These are phyloP conservation scores for Eleginops maclovinus DNA, from an alignment of 2,113 vertebrate genomes.

Conservation along the genomic window DNA sequence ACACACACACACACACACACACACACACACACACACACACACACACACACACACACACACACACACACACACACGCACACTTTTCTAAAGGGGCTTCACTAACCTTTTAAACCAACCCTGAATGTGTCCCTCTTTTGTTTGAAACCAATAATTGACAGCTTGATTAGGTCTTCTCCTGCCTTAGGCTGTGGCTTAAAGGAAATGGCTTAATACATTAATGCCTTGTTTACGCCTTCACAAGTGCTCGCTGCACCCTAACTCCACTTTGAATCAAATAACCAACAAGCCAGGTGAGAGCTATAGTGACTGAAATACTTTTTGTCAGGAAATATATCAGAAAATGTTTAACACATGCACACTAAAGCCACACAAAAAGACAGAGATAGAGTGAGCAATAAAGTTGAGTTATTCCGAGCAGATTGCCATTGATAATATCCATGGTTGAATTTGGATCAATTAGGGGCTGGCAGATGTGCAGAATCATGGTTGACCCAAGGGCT, in stretches of 20 bases:
- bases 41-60: too few relatives aligned
- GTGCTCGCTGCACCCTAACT: constrained; percentile 15
- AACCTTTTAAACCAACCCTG: constrained; percentile 72
- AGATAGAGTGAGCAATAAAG: constrained; percentile 64
- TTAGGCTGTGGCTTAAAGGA: constrained; percentile 45
- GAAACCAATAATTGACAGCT: constrained; percentile 69
- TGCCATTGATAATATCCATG: constrained; percentile 86
- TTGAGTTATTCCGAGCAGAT: constrained; percentile 76
- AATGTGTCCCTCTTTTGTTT: constrained; percentile 64
- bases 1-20: too few relatives aligned
- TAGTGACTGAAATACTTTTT: background rate
- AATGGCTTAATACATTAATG: constrained; percentile 47
- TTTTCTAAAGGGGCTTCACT: constrained; percentile 50
- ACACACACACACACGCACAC: too few relatives aligned
- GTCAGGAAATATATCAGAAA: constrained; percentile 4
- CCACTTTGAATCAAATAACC: constrained; percentile 14
- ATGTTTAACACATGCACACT: background rate
- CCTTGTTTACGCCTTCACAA: constrained; percentile 41
- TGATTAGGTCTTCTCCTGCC: constrained; percentile 71
- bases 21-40: too few relatives aligned
- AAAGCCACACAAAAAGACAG: constrained; percentile 3
- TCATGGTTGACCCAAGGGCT: constrained; percentile 85
- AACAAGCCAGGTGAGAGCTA: background rate
- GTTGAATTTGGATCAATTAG: constrained; percentile 89
- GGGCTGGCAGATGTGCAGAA: constrained; percentile 79